Base-by-base conservation (phyloP, 2,888 invertebrate genomes). In the Autographa pulchrina region DNA sequence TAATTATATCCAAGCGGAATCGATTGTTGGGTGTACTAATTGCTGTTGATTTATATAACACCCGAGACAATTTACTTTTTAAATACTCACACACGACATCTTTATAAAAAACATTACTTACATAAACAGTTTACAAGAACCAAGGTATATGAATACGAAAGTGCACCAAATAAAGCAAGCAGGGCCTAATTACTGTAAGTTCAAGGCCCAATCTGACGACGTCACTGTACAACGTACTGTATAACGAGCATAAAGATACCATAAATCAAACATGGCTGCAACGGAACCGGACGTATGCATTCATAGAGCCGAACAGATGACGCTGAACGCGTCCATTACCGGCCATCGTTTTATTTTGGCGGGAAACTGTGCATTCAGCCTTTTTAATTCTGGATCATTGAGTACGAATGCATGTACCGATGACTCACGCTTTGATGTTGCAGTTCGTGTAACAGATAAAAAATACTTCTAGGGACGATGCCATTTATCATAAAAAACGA, bases 251-350 rank as follows among this genome's bases (percentile, higher is more conserved):
- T 62, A 68, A 68, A 71, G 35, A 82, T 58, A 74, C 72, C 67
- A 86, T 85, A 82, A 86, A 88, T 85, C 83, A 85, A 91, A 91
- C 80, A 89, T 88, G 88, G 86, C 87, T 84, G 85, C 80, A 89
- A 80, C 91, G 92, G 92, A 92, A 91, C 88, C 85, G 86, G 88
- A 88, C 88, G 89, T 88, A 88, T 87, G 87, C 83, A 80, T 81
- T 84, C 80, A 78, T 77, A 82, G 77, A 72, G 66, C 71, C 77
- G 81, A 85, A 83, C 88, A 88, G 85, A 90, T 88, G 90, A 86
- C 86, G 80, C 79, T 77, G 86, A 86, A 82, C 78, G 85, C 82
- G 78, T 83, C 86, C 91, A 90, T 91, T 90, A 90, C 90, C 89
- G 90, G 89, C 86, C 81, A 85, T 77, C 88, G 89, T 92, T 92